Evolutionary conservation across 1,140 invertebrate genomes (phyloP).

Genomic region (Campodea augens): DNA sequence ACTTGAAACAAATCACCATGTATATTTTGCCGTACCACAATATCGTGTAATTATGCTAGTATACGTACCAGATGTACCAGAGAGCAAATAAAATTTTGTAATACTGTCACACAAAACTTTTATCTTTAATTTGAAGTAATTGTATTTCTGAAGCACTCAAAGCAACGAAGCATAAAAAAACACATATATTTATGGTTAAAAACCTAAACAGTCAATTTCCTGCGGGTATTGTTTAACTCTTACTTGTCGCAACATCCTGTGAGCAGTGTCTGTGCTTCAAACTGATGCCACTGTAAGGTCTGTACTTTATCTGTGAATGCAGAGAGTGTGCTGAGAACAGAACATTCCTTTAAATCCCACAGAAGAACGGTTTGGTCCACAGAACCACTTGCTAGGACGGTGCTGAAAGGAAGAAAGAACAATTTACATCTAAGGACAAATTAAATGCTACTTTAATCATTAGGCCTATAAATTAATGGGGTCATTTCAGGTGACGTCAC

Average conservation of each 20-base stretch:
- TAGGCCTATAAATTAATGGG: slow-evolving; percentile 3
- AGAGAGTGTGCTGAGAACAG: slow-evolving; percentile 16
- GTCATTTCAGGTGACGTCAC: too few species aligned
- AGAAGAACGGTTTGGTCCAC: slow-evolving; percentile 73
- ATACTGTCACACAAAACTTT: too few species aligned
- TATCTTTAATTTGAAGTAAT: too few species aligned
- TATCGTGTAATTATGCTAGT: too few species aligned
- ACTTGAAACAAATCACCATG: too few species aligned
- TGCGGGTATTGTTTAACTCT: slow-evolving; percentile 17
- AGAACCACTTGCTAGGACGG: slow-evolving; percentile 60
- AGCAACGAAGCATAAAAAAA: too few species aligned
- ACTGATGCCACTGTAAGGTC: slow-evolving; percentile 67
- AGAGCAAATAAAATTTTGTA: too few species aligned
- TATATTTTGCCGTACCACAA: too few species aligned
- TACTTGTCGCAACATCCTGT: slow-evolving; percentile 49
- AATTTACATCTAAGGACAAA: not conserved
- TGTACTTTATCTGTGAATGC: slow-evolving; percentile 66
- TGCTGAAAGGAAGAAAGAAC: slow-evolving; percentile 4
- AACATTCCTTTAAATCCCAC: slow-evolving; percentile 76
- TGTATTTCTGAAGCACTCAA: too few species aligned
- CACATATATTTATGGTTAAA: too few species aligned
- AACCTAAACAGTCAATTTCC: too few species aligned
- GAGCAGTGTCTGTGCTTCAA: slow-evolving; percentile 57
- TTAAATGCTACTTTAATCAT: not conserved
- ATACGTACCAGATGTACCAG: too few species aligned